A percentile compares a stretch with the other conserved stretches of the same genome.
These are phyloP conservation scores for Mormyrus lacerda DNA, from an alignment of 2,113 vertebrate genomes.

Conservation along the genomic window DNA sequence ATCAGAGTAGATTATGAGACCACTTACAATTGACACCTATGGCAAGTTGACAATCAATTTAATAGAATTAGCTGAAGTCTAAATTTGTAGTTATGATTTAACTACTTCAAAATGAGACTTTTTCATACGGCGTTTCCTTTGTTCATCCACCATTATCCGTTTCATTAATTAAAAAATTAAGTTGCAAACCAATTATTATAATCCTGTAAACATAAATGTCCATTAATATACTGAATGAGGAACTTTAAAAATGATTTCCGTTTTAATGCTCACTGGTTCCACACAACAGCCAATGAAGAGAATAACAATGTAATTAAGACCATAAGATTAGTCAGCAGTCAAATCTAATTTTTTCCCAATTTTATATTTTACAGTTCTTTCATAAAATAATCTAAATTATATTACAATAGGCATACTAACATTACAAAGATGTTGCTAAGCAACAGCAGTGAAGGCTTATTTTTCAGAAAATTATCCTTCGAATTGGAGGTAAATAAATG, in stretches of 20 bases:
- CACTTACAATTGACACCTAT: not conserved
- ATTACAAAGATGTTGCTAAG: not conserved
- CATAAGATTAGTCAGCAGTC: not conserved
- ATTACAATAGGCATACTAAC: not conserved
- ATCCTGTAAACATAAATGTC: not conserved
- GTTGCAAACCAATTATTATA: not conserved
- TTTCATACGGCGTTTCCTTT: not conserved
- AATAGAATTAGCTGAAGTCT: not conserved
- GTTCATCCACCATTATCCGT: not conserved
- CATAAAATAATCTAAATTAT: not conserved
- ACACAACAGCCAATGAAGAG: not conserved
- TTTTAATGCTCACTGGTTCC: not conserved
- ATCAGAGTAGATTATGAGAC: not conserved
- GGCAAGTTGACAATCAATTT: not conserved
- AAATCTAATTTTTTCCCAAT: not conserved
- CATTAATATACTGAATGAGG: not conserved
- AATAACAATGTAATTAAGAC: not conserved
- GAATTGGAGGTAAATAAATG: not conserved
- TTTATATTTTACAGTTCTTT: not conserved
- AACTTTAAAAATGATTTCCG: not conserved
- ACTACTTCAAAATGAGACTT: not conserved
- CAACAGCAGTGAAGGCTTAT: not conserved
- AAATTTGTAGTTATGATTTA: not conserved
- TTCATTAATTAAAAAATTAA: not conserved
- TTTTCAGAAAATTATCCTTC: not conserved